A percentile compares a stretch with the other conserved stretches of the same genome.
Conservation (phyloP, 2,797 vertebrate species). For the Ambastaia sidthimunki region DNA sequence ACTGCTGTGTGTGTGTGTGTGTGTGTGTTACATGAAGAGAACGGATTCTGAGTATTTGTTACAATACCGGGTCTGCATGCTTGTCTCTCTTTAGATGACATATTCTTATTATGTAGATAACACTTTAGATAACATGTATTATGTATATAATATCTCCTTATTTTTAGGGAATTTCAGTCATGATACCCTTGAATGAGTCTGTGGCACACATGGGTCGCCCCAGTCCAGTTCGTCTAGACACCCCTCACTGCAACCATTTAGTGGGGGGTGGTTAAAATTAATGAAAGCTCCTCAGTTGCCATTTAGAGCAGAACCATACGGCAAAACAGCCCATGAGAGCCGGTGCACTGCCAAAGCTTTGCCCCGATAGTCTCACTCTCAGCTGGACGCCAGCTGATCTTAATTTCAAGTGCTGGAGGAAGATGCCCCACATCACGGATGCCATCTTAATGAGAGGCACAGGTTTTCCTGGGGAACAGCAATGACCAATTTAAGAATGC, state of each 20-base stretch:
- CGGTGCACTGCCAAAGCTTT: slow-evolving; percentile 15
- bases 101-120: too few relatives aligned
- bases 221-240: neutral
- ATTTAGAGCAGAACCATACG: slow-evolving; percentile 28
- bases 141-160: too few relatives aligned
- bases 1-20: too few relatives aligned
- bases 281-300: slow-evolving; percentile 30
- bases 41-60: too few relatives aligned
- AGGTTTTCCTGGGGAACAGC: slow-evolving; percentile 17
- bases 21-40: too few relatives aligned
- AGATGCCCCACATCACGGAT: slow-evolving; percentile 30
- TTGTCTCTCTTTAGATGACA: too few relatives aligned
- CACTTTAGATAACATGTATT: too few relatives aligned
- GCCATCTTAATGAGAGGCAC: slow-evolving; percentile 17
- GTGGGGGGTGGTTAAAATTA: slow-evolving; percentile 8
- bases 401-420: slow-evolving; percentile 41
- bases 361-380: slow-evolving; percentile 30
- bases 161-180: neutral
- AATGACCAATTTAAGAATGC: slow-evolving; percentile 7
- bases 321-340: slow-evolving; percentile 35
- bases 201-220: neutral
- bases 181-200: neutral
- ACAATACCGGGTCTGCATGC: too few relatives aligned
- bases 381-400: slow-evolving; percentile 47
- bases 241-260: slow-evolving; percentile 9